phyloP scores from a whole-genome alignment of 2,113 vertebrate genomes.

The Rhinopithecus roxellana region DNA sequence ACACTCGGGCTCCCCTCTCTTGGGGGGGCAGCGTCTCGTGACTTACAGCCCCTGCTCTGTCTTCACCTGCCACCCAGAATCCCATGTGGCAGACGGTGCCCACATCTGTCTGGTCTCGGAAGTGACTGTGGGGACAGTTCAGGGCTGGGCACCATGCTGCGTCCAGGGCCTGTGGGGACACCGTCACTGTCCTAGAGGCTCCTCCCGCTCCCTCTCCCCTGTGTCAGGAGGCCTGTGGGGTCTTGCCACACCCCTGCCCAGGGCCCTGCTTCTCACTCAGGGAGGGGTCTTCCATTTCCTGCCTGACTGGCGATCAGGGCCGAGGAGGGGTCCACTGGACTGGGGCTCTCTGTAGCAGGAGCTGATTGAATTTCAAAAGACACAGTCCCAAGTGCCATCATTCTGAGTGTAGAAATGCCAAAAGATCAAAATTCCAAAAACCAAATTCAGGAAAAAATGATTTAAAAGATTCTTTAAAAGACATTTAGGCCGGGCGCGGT shows the following conservation, averaged over 20 bases:
- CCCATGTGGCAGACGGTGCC: fast-evolving
- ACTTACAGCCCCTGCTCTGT: no score
- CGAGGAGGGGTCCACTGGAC: neutral
- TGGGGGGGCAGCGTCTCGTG: fast-evolving
- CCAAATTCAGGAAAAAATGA: neutral
- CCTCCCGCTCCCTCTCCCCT: neutral
- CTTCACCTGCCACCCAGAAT: no score
- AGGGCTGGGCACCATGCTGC: no score
- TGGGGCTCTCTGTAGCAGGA: fast-evolving
- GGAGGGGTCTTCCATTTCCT: neutral
- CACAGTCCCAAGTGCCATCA: no score
- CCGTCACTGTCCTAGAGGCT: neutral
- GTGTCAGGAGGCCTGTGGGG: neutral
- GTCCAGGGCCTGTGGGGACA: neutral
- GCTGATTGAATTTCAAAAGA: neutral
- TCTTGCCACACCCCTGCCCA: no score
- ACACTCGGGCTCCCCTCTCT: neutral
- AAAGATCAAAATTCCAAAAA: neutral
- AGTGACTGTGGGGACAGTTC: neutral
- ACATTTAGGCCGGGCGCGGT: no score
- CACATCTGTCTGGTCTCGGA: no score
- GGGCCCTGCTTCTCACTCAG: neutral
- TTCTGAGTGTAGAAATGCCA: neutral
- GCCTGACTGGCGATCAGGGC: neutral
- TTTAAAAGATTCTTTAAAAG: neutral